Base-by-base conservation (phyloP, 1,140 invertebrate species). In the Goniozus legneri region DNA sequence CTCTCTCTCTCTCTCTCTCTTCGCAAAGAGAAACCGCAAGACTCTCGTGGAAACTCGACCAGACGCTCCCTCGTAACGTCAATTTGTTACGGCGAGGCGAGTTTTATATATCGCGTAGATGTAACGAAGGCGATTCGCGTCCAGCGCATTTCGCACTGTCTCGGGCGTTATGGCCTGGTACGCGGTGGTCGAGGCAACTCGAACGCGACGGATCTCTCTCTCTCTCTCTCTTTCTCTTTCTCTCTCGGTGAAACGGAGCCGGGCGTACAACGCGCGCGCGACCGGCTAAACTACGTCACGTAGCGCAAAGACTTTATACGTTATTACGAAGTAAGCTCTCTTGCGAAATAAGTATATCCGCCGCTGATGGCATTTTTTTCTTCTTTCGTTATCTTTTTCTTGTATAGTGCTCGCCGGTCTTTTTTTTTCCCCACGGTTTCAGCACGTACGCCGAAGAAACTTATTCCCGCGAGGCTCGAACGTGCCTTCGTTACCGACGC, bases 331-430 rank as follows among this genome's bases (percentile, higher is more conserved):
- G 33, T 30, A 44, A 34, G 33, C 35, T 24, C 19, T 35, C 35
- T 33, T 18, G 16, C n/a, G 22, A 52, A 46, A 35, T 45, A 55
- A 58, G 27, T 52, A 37, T 48, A 44, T 47, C 33, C 41, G 36
- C 39, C 35, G 36, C 42, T 54, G 21, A 33, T 22, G 20, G 21
- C 13, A 32, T 39, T 44, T 47, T 49, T 49, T 35, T 35, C 32
- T 50, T 27, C 24, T 10, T 10, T 6, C 24, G 24, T 27, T 10
- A 6, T 10, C 24, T 27, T 27, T 27, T n/a, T n/a, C n/a, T n/a
- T n/a, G n/a, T n/a, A n/a, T n/a, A n/a, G n/a, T n/a, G n/a, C n/a
- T n/a, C n/a, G 14, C 24, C 18, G 20, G 27, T 44, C 24, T 16
- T 21, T 42, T 8, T 35, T 37, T 14, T 32, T 21, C 20, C 31